Conservation (phyloP, 2,888 invertebrate genomes). For the Odontocerum albicorne region DNA sequence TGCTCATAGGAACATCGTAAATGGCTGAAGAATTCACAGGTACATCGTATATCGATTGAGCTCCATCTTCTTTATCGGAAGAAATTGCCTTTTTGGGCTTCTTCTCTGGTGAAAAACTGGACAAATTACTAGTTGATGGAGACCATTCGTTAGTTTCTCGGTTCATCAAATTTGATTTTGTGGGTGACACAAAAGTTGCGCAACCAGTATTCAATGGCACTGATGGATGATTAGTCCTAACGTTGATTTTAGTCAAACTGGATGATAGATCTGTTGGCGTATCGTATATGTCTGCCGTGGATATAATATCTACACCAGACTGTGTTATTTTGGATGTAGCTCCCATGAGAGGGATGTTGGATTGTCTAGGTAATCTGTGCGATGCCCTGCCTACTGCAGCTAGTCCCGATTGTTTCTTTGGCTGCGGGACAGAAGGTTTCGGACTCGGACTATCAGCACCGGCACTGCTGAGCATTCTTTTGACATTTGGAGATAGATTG, state of each 20-base stretch:
- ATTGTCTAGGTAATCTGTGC: slow-evolving; percentile 44
- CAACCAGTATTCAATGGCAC: not conserved
- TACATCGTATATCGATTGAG: slow-evolving; percentile 50
- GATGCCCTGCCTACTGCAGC: slow-evolving; percentile 46
- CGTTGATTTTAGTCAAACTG: slow-evolving; percentile 30
- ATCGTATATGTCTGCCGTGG: slow-evolving; percentile 56
- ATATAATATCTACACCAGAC: slow-evolving; percentile 52
- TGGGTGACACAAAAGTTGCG: slow-evolving; percentile 19
- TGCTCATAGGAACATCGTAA: slow-evolving; percentile 51
- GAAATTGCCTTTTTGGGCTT: slow-evolving; percentile 28
- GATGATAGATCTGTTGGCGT: slow-evolving; percentile 41
- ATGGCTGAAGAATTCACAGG: slow-evolving; percentile 54
- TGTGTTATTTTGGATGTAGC: slow-evolving; percentile 57
- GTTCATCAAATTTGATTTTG: slow-evolving; percentile 21
- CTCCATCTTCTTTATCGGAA: slow-evolving; percentile 45
- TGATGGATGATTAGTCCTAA: slow-evolving; percentile 13
- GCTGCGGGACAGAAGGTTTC: slow-evolving; percentile 44
- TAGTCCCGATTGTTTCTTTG: slow-evolving; percentile 41
- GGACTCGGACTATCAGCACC: slow-evolving; percentile 42
- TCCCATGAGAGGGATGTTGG: slow-evolving; percentile 55
- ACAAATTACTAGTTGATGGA: slow-evolving; percentile 14
- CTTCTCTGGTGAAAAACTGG: slow-evolving; percentile 27
- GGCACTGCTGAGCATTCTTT: slow-evolving; percentile 62
- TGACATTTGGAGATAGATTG: slow-evolving; percentile 62
- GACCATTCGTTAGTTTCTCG: slow-evolving; percentile 32